Evolutionary conservation across 2,113 vertebrate species (phyloP), one percentile per base, ranked within the genome.

Genomic region (Pelusios castaneus): DNA sequence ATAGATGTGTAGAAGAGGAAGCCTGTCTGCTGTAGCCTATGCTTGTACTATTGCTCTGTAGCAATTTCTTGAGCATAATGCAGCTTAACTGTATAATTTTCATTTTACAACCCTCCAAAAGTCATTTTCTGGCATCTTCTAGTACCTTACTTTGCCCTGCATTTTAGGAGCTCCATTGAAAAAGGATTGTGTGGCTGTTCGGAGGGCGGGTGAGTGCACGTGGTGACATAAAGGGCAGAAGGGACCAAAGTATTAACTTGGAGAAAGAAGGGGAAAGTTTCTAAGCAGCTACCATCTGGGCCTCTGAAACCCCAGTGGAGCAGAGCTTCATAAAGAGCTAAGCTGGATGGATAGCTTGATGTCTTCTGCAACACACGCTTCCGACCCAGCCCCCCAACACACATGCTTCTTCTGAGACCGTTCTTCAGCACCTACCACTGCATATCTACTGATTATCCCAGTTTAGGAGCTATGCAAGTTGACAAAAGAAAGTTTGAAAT

Each of bases 281-380:
- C 78, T 70, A 49, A 83, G 93, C 91, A 94, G 91, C 76, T 88
- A 79, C 94, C 89, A 92, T 93, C 94, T 77, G 92, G 95, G 97
- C 77, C 85, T 93, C n/a, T 82, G 87, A 70, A 96, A 13, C 84
- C 80, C 1, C 94, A 88, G 2, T 0, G 43, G 95, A 91, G 91
- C 92, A 95, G 93, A 95, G 93, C 97, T 97, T 97, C 97, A 95
- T 97, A 96, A 97, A 92, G 96, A 96, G 96, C 91, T 70, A n/a
- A 70, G n/a, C 63, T 70, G n/a, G 34, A 70, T 38, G 63, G 19
- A 34, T n/a, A 70, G 63, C 22, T 67, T 38, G 19, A 70, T 38
- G 34, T n/a, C n/a, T 34, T 70, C n/a, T 60, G 58, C 29, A 60
- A 60, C n/a, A 38, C n/a, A 8, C 7, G 6, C 47, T 47, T 47